Evolutionary conservation across 2,888 invertebrate genomes (phyloP), one percentile per base, ranked within the genome.

Genomic region (Leucania comma): DNA sequence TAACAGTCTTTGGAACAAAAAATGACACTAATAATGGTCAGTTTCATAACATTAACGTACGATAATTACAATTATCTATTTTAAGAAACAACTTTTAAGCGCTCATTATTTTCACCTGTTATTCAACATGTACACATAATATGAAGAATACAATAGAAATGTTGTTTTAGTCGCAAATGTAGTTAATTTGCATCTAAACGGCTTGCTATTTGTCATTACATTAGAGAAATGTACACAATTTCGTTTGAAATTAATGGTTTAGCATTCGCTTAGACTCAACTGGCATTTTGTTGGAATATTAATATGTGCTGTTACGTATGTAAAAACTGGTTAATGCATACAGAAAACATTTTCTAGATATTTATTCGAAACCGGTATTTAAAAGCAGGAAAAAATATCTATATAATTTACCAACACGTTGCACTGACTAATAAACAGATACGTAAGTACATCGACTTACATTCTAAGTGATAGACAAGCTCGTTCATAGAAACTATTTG

Each of bases 111-210:
- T 69, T 67, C 56, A 70, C 58, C 54, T 54, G 22, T 68, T 65
- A 68, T 63, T 60, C 20, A 63, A 74, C 65, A 53, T 42, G 8
- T 10, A 32, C 48, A 62, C 70, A 22, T 56, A 35, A 22, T 54
- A 51, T 56, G n/a, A 46, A 12, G 10, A 81, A 65, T 35, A 71
- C 70, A 78, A 65, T 71, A 70, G 54, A 75, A 66, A 48, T 50
- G 57, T 42, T 62, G 46, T 68, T 75, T 62, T 12, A 57, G 29
- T 53, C 17, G 53, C 51, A 65, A 68, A 70, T 81, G 58, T 78
- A 64, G 46, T 70, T 67, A 56, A 74, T 74, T 80, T 81, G 65
- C 70, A 78, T 81, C 38, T 65, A 64, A 69, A 78, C 57, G 54
- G 61, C 54, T 66, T 50, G 42, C 53, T 56, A 46, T 59, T 66